Percentiles rank a stretch among this genome's conserved stretches.
Evolutionary conservation across 2,888 invertebrate species (phyloP).

Genomic region (Aporophyla lueneburgensis): DNA sequence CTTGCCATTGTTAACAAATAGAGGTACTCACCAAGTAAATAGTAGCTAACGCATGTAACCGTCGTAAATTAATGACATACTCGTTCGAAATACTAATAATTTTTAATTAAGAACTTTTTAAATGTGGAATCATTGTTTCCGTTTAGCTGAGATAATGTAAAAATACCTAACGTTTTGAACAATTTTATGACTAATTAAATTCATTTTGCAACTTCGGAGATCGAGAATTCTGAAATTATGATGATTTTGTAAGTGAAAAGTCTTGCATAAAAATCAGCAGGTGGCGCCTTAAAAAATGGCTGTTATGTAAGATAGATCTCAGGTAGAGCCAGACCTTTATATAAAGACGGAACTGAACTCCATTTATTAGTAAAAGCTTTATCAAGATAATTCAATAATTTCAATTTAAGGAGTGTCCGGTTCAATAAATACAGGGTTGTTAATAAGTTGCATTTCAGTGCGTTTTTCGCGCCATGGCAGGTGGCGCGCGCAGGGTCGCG

Average conservation of each 20-base stretch:
- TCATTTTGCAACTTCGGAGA: too few species aligned
- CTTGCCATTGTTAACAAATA: conserved; percentile 17
- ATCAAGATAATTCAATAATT: conserved; percentile 10
- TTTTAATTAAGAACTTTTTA: conserved; percentile 6
- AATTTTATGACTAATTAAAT: background rate
- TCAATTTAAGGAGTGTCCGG: background rate
- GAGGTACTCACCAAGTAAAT: background rate
- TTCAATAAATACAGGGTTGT: conserved; percentile 23
- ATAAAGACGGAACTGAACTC: conserved; percentile 22
- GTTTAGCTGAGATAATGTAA: conserved; percentile 35
- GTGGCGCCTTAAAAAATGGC: conserved; percentile 11
- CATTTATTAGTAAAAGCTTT: conserved; percentile 14
- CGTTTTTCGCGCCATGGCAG: conserved; percentile 63
- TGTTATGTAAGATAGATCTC: conserved; percentile 48
- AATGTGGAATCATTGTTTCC: conserved; percentile 40
- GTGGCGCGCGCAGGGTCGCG: conserved; percentile 59
- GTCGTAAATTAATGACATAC: background rate
- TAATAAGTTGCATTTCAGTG: conserved; percentile 30
- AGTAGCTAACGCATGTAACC: background rate
- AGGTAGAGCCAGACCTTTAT: conserved; percentile 4
- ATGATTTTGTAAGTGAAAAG: background rate
- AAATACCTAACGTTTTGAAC: conserved; percentile 8
- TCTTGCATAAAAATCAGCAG: background rate
- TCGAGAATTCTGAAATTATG: background rate
- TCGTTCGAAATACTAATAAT: background rate